Percentiles rank a stretch among this genome's conserved stretches.
phyloP scores from a whole-genome alignment of 2,797 vertebrate species.

The Eospalax fontanierii region DNA sequence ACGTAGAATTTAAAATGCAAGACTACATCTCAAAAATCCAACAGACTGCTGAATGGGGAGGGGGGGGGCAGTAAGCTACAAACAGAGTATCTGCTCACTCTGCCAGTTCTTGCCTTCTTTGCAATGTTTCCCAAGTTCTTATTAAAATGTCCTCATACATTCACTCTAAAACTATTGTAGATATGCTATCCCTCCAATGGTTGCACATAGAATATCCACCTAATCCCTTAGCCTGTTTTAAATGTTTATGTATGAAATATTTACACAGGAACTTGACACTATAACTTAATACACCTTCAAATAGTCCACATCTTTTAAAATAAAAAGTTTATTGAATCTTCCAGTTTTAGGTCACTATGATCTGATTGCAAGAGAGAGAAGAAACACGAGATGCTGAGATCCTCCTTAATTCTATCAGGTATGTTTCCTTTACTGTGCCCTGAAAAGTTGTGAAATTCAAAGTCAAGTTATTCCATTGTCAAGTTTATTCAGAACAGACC shows the following conservation, averaged over 20 bases:
- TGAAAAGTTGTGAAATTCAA: conserved; percentile 49
- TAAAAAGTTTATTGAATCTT: conserved; percentile 42
- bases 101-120: conserved; percentile 39
- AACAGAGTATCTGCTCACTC: background rate
- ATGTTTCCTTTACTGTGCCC: conserved; percentile 65
- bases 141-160: conserved; percentile 25
- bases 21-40: conserved; percentile 43
- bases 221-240: background rate
- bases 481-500: background rate
- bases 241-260: background rate
- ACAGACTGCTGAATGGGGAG: background rate
- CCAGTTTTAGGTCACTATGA: background rate
- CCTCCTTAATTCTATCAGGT: conserved; percentile 68
- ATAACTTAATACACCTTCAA: background rate
- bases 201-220: conserved; percentile 24
- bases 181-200: background rate
- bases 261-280: background rate
- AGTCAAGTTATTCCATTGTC: conserved; percentile 67
- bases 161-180: background rate
- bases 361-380: background rate
- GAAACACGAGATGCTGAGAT: background rate
- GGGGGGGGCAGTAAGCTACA: background rate
- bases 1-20: conserved; percentile 70
- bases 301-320: conserved; percentile 18
- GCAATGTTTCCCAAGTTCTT: conserved; percentile 11